These are phyloP conservation scores for Gephyroberyx darwinii DNA, from an alignment of 2,797 vertebrate genomes.

Conservation along the genomic window DNA sequence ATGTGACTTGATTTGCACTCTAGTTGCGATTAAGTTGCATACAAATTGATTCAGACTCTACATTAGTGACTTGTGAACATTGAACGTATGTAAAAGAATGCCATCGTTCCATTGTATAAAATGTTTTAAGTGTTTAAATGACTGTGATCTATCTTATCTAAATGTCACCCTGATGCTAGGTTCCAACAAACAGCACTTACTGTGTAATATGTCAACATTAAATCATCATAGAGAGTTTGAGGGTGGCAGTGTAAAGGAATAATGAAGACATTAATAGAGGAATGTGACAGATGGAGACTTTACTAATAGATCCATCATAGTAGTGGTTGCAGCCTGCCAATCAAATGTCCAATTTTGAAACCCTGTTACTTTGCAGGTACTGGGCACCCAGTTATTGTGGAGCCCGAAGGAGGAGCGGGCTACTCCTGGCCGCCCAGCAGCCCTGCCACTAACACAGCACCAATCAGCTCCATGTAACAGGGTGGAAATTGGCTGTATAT, in stretches of 20 bases:
- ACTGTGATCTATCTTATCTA: no score
- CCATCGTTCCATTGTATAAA: no score
- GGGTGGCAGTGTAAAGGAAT: slow-evolving; percentile 58
- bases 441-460: slow-evolving; percentile 36
- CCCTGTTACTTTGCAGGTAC: not conserved
- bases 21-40: no score
- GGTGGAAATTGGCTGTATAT: slow-evolving; percentile 71
- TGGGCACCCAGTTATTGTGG: not conserved
- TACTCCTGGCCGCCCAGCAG: not conserved
- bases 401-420: slow-evolving; percentile 23
- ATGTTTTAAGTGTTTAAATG: no score
- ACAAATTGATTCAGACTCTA: no score
- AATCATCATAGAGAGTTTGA: slow-evolving; percentile 70
- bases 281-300: slow-evolving; percentile 66
- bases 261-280: slow-evolving; percentile 61
- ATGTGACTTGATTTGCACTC: no score
- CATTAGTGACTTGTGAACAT: no score
- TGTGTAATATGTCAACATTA: slow-evolving; percentile 67
- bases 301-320: slow-evolving; percentile 63
- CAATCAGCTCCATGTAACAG: slow-evolving; percentile 58
- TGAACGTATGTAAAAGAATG: no score
- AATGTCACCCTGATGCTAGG: no score
- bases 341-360: not conserved
- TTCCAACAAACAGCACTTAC: slow-evolving; percentile 10
- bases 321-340: slow-evolving; percentile 66